phyloP scores from a whole-genome alignment of 2,888 invertebrate genomes.

The Aphelenchoides bicaudatus region DNA sequence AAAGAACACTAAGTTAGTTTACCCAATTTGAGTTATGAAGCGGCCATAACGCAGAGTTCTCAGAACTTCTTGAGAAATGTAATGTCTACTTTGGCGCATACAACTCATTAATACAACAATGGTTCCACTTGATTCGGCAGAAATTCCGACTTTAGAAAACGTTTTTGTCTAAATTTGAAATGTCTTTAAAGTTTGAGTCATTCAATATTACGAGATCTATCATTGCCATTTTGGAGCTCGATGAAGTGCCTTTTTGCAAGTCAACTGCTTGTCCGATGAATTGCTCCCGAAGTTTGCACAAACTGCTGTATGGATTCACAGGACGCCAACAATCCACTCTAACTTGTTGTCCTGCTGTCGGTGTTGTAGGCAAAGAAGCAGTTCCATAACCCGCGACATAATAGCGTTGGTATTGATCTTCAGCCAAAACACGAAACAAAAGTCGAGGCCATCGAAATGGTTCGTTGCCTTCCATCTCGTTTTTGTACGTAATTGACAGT shows the following conservation, averaged over 20 bases:
- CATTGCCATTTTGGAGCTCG: not conserved
- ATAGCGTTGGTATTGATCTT: slow-evolving; percentile 31
- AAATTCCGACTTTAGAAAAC: slow-evolving; percentile 30
- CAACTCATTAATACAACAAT: slow-evolving; percentile 24
- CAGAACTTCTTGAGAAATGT: slow-evolving; percentile 36
- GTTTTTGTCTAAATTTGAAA: not conserved
- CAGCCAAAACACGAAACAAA: slow-evolving; percentile 28
- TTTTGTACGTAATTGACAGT: slow-evolving; percentile 18
- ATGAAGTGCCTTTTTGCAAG: slow-evolving; percentile 14
- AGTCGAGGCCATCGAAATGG: slow-evolving; percentile 30
- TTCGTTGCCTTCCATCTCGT: slow-evolving; percentile 11
- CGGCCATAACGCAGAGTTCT: slow-evolving; percentile 39
- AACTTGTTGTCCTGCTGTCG: slow-evolving; percentile 4
- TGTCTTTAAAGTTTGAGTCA: too few relatives aligned
- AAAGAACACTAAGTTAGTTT: slow-evolving; percentile 10
- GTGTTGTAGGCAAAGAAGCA: slow-evolving; percentile 19
- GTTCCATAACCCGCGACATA: slow-evolving; percentile 28
- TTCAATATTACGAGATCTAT: slow-evolving; percentile 13
- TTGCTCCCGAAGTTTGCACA: slow-evolving; percentile 24
- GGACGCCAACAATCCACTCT: slow-evolving; percentile 31
- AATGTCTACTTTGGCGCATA: slow-evolving; percentile 36
- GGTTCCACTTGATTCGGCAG: slow-evolving; percentile 33
- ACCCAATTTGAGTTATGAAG: slow-evolving; percentile 42
- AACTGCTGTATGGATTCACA: slow-evolving; percentile 13
- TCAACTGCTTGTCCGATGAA: slow-evolving; percentile 36